A percentile compares a stretch with the other conserved stretches of the same genome.
Conservation (phyloP, 2,888 invertebrate species). For the Adelphocoris suturalis region DNA sequence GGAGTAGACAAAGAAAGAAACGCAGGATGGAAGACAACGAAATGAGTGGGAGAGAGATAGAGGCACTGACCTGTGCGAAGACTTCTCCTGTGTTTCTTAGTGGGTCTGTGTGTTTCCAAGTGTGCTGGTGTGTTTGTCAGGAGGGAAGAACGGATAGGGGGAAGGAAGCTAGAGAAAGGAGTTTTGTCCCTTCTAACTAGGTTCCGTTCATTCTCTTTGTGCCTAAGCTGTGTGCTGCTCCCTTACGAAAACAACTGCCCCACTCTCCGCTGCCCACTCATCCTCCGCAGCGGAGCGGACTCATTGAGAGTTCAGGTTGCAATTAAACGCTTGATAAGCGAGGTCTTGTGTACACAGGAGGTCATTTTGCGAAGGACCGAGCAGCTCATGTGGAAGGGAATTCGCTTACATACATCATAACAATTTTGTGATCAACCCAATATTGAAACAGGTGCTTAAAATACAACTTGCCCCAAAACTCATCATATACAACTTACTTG, state of each 20-base stretch:
- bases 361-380: not conserved
- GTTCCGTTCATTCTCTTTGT: conserved; percentile 61
- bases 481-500: too few relatives aligned
- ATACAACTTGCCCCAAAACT: too few relatives aligned
- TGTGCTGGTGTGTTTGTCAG: not conserved
- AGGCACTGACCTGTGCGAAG: conserved; percentile 10
- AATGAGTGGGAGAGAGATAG: not conserved
- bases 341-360: not conserved
- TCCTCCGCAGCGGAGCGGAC: not conserved
- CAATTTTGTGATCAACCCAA: too few relatives aligned
- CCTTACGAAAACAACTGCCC: conserved; percentile 47
- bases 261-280: not conserved
- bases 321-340: not conserved
- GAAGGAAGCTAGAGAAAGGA: conserved; percentile 27
- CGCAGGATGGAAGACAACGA: not conserved
- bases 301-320: conserved; percentile 9
- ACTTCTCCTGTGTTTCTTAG: conserved; percentile 26
- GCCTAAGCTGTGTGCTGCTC: conserved; percentile 27
- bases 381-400: not conserved
- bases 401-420: too few relatives aligned
- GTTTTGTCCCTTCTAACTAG: conserved; percentile 51
- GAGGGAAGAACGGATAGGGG: not conserved
- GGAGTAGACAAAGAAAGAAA: conserved; percentile 37
- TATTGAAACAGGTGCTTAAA: too few relatives aligned
- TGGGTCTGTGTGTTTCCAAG: not conserved